Evolutionary conservation across 1,140 invertebrate species (phyloP), one percentile per base, ranked within the genome.

Genomic region (Nasonia giraulti): DNA sequence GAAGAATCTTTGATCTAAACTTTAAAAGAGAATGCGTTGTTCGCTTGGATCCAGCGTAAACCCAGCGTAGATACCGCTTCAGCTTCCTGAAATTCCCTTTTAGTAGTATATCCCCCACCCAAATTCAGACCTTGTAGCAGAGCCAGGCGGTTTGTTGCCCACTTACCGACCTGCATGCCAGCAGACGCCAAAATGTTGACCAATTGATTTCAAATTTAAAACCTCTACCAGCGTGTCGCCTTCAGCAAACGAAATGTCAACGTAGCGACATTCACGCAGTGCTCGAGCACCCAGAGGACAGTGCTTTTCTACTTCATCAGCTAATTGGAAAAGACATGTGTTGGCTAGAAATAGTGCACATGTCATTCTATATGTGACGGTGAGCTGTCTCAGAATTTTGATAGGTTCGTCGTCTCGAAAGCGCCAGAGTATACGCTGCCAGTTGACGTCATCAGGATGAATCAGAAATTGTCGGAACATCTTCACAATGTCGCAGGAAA

Each of bases 141-240:
- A 11, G 1, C 78, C 1, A 23, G 7, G 40, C 20, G 10, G 31
- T 80, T 80, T 23, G 55, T 1, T 4, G 78, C 12, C 78, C 78
- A 80, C 66, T 80, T 80, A 0, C 44, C 78, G 1, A 80, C 27
- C 71, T 80, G 7, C 44, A 80, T 31, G 27, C 37, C 55, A 31
- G 79, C 79, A 12, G 33, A 14, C 5, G 14, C 33, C 11, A 85
- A 40, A 20, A 80, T 31, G 1, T 14, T 17, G 6, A 73, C 66
- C 10, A 79, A 74, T 74, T 80, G 5, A 17, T 37, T 40, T n/a
- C 50, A 4, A 33, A 17, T 8, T 27, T 27, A 27, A 27, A 27
- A 11, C 11, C 2, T 62, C 50, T 11, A 12, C 55, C 11, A 80
- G n/a, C 37, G 17, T 33, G 33, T 80, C 78, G 1, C 7, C 2